These are phyloP conservation scores for Sphaeramia orbicularis DNA, from an alignment of 2,797 vertebrate genomes.

Conservation along the genomic window DNA sequence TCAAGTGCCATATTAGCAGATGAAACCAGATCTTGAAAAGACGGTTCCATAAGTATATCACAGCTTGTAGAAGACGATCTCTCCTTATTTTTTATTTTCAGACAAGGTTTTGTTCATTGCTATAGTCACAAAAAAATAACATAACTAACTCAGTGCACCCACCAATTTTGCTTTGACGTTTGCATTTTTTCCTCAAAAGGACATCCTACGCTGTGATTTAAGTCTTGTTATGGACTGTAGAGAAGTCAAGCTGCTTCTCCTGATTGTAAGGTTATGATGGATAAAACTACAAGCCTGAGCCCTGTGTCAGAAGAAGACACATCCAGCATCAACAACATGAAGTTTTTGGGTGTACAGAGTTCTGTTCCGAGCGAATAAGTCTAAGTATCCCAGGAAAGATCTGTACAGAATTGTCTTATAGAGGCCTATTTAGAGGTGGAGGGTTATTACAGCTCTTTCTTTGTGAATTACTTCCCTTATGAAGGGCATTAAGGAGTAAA, in stretches of 20 bases:
- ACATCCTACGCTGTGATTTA: background rate
- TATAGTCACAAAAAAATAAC: background rate
- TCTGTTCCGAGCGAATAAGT: constrained; percentile 14
- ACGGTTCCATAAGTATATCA: background rate
- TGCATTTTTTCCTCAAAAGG: background rate
- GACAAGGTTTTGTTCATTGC: constrained; percentile 1
- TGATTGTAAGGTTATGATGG: background rate
- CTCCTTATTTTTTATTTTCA: constrained; percentile 17
- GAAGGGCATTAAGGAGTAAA: background rate
- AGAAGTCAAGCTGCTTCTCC: constrained; percentile 1
- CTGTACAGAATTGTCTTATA: constrained; percentile 41
- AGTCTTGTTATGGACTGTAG: background rate
- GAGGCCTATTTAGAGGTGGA: constrained; percentile 18
- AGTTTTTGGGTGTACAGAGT: background rate
- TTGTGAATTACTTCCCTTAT: constrained; percentile 1
- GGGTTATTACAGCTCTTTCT: constrained; percentile 1
- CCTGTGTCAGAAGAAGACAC: background rate
- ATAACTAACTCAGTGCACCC: constrained; percentile 1
- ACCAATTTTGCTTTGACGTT: background rate
- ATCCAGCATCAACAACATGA: background rate
- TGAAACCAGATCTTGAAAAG: background rate
- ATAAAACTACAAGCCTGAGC: background rate
- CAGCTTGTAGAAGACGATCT: constrained; percentile 4
- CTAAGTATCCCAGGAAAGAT: background rate
- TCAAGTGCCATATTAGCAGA: constrained; percentile 71